A percentile compares a stretch with the other conserved stretches of the same genome.
phyloP scores from a whole-genome alignment of 30 jellyfish, hydroid and myxozoan genomes.

The Turritopsis dohrnii region DNA sequence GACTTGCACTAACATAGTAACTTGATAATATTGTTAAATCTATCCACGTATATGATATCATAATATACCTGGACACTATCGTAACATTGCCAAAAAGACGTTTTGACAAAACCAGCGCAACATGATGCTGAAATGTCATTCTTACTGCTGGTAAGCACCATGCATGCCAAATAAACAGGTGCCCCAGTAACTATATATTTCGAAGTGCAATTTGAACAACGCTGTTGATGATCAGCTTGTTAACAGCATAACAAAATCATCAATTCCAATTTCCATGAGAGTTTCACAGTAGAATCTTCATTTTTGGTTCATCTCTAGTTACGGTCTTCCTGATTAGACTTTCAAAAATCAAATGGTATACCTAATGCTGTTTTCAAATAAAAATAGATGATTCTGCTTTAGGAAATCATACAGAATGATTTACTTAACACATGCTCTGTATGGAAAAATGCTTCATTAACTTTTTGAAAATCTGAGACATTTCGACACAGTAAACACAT shows the following conservation, averaged over 20 bases:
- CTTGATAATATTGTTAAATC: not conserved
- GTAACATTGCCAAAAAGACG: not conserved
- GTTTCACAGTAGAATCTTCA: too few relatives aligned
- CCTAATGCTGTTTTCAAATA: not conserved
- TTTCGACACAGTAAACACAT: not conserved
- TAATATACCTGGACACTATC: not conserved
- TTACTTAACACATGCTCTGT: not conserved
- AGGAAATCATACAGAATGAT: not conserved
- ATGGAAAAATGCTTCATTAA: not conserved
- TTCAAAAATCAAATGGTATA: not conserved
- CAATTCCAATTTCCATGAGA: too few relatives aligned
- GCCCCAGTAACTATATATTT: not conserved
- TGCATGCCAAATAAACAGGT: not conserved
- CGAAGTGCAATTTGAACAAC: not conserved
- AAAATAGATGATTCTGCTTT: not conserved
- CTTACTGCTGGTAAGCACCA: not conserved
- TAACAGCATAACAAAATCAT: not conserved
- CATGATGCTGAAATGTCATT: not conserved
- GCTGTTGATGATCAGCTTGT: not conserved
- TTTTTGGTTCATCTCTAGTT: too few relatives aligned
- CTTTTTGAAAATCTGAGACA: not conserved
- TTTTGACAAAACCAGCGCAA: not conserved
- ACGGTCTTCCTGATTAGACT: not conserved
- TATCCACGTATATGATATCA: not conserved
- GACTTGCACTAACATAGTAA: not conserved